Percentiles rank a stretch among this genome's conserved stretches.
Evolutionary conservation across 2,888 invertebrate species (phyloP).

Genomic region (Clusia tigrina): DNA sequence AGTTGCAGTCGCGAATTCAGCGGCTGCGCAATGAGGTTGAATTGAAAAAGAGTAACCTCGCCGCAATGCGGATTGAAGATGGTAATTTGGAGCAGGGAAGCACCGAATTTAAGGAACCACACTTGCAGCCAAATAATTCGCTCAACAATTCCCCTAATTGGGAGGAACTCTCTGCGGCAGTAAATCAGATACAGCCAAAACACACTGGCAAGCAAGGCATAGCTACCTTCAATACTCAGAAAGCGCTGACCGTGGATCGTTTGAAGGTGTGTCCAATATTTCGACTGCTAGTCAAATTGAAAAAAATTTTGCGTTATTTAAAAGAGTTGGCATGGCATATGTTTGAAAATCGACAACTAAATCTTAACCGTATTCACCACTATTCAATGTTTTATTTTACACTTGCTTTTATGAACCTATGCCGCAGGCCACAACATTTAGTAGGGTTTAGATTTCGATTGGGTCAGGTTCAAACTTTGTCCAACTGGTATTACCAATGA

Average conservation of each 20-base stretch:
- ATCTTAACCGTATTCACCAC: too few species aligned
- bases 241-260: constrained; percentile 75
- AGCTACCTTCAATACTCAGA: constrained; percentile 74
- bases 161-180: constrained; percentile 58
- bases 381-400: too few species aligned
- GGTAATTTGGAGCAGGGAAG: constrained; percentile 41
- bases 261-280: constrained; percentile 65
- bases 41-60: constrained; percentile 66
- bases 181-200: constrained; percentile 56
- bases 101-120: constrained; percentile 10
- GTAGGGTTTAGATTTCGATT: too few species aligned
- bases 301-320: too few species aligned
- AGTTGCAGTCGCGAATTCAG: constrained; percentile 66
- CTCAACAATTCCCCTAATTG: constrained; percentile 44
- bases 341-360: too few species aligned
- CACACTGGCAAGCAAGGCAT: constrained; percentile 67
- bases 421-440: too few species aligned
- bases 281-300: neutral
- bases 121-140: constrained; percentile 23
- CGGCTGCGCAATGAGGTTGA: constrained; percentile 65
- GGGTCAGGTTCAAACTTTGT: neutral
- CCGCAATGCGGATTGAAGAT: constrained; percentile 65
- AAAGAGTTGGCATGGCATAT: too few species aligned
- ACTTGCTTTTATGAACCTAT: too few species aligned
- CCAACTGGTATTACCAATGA: constrained; percentile 35